phyloP scores from a whole-genome alignment of 2,797 vertebrate genomes.

The Glossophaga mutica region DNA sequence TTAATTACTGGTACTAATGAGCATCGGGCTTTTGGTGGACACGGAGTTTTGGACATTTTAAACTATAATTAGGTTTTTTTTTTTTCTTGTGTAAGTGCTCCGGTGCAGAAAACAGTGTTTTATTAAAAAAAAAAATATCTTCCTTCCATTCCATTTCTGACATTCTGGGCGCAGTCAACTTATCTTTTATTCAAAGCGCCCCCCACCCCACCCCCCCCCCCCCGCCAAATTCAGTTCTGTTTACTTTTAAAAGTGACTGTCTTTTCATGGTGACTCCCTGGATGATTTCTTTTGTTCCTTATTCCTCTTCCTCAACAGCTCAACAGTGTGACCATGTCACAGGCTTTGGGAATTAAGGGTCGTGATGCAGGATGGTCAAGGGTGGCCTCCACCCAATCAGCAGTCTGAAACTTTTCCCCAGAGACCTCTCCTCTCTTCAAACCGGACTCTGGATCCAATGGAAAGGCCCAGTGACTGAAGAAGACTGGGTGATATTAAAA shows the following conservation, averaged over 20 bases:
- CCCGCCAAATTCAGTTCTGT: slow-evolving; percentile 59
- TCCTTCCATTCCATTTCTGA: slow-evolving; percentile 74
- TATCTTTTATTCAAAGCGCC: slow-evolving; percentile 74
- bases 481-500: neutral
- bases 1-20: slow-evolving; percentile 92
- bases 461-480: neutral
- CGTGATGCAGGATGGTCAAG: neutral
- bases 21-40: slow-evolving; percentile 90
- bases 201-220: slow-evolving; percentile 52
- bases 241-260: slow-evolving; percentile 68
- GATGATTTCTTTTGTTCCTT: slow-evolving; percentile 71
- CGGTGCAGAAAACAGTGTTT: slow-evolving; percentile 70
- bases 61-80: slow-evolving; percentile 87
- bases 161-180: slow-evolving; percentile 65
- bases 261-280: slow-evolving; percentile 61
- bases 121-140: slow-evolving; percentile 12
- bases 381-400: neutral
- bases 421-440: neutral
- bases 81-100: slow-evolving; percentile 73
- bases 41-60: slow-evolving; percentile 89
- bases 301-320: slow-evolving; percentile 25
- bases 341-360: slow-evolving; percentile 21
- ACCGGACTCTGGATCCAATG: neutral
- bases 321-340: neutral
- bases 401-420: neutral